Base-by-base conservation (phyloP, 2,797 vertebrate species). In the Cyclura pinguis region DNA sequence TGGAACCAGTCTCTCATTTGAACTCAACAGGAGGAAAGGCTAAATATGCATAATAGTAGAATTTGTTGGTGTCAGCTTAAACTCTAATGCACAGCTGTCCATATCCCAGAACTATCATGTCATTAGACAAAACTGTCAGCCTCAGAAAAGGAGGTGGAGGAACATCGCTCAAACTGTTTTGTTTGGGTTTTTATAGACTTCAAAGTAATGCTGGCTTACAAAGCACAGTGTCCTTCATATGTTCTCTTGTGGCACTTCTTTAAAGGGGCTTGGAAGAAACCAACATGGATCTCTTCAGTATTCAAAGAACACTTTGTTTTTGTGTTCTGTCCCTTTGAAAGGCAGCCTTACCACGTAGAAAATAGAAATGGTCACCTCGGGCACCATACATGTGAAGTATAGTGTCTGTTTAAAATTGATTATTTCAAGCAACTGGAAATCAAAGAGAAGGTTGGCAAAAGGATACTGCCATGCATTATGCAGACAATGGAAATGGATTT, bases 31-130 rank as follows among this genome's bases (percentile, higher is more conserved):
- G 76, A 81, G 35, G 47, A 80, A 92, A 72, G 10, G 67, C 59
- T 47, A 85, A 93, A 88, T 74, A 83, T 88, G 78, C 4, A 1
- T 91, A 92, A 92, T 35, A 93, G 87, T 1, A 84, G 18, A 24
- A 83, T 89, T 94, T 92, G 16, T 84, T 92, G 18, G 9, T 84
- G 91, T 90, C 55, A 91, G 24, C 72, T 94, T 90, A 91, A 84
- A 88, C 80, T 29, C 42, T 88, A 72, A 82, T 73, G 52, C 73
- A 88, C 88, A 91, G 84, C 77, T 91, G 76, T 86, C 78, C 62
- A 88, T 91, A 64, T 73, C 29, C 4, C 14, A 81, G 62, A 90
- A 62, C n/a, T 57, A 80, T 87, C 78, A 42, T 2, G 3, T 32
- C 86, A 88, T 76, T 80, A 89, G 85, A 78, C 55, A n/a, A 91